Evolutionary conservation across 2,113 vertebrate species (phyloP), one percentile per base, ranked within the genome.

Genomic region (Sardina pilchardus): DNA sequence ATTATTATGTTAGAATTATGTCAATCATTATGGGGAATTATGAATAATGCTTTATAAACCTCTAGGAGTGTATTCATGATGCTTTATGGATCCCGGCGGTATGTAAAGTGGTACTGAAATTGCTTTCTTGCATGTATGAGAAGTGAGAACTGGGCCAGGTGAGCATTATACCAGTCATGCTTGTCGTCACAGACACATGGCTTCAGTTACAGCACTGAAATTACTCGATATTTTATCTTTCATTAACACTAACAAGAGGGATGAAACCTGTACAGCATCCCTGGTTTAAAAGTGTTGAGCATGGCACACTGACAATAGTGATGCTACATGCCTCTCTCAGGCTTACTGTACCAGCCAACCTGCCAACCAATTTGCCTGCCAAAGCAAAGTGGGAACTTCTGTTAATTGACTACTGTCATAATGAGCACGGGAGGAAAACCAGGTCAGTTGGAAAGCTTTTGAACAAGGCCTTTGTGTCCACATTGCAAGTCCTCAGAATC

Each of bases 401-500:
- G 42, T 82, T 87, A 91, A 92, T 92, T 88, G 90, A 86, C 44
- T 71, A 81, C 67, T 88, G 83, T 90, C 86, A 91, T 59, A 92
- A 92, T 90, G 85, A 90, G 89, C 48, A 85, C 42, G 42, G 39
- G 80, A 81, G 59, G 81, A 67, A 91, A 95, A 91, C 78, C 88
- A 93, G 94, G 93, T 94, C 94, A 95, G 84, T 84, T 90, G 86
- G 91, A 92, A 90, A 86, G 85, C 19, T 87, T 83, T 48, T 87
- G 17, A 85, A 90, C 86, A 84, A 45, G 63, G 82, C 83, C 78
- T 87, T 90, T 90, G 85, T 83, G 85, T 82, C 48, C 81, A 45
- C 43, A 6, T 81, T 81, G 44, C 50, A 48, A 36, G 10, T 43
- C 16, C 56, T 42, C 80, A 36, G 71, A 78, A 34, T 34, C 14